phyloP scores from a whole-genome alignment of 2,888 invertebrate species.

The Melinopterus prodromus region DNA sequence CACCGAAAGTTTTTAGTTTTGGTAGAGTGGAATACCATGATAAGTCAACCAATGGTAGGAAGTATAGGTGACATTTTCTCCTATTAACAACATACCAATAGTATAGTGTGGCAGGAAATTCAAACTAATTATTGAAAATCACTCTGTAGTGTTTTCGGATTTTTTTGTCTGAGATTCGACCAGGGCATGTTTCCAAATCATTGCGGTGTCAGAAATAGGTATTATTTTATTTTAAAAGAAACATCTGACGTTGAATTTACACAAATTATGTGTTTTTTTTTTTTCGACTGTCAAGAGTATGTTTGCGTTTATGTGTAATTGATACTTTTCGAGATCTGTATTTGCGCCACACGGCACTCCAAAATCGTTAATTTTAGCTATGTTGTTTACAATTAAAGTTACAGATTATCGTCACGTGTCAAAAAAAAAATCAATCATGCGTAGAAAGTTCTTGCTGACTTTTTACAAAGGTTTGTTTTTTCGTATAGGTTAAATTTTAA shows the following conservation, averaged over 20 bases:
- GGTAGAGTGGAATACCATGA: too few relatives aligned
- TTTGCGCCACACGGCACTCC: neutral
- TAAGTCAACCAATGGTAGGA: too few relatives aligned
- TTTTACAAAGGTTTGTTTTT: too few relatives aligned
- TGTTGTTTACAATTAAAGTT: too few relatives aligned
- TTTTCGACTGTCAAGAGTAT: neutral
- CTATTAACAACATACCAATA: too few relatives aligned
- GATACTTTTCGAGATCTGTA: neutral
- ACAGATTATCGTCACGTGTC: neutral
- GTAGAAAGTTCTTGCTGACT: too few relatives aligned
- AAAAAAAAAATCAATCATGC: neutral
- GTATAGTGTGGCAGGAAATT: too few relatives aligned
- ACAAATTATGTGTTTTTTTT: neutral
- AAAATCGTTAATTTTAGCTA: too few relatives aligned
- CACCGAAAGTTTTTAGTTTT: too few relatives aligned
- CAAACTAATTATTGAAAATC: too few relatives aligned
- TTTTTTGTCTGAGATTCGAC: neutral
- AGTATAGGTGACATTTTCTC: too few relatives aligned
- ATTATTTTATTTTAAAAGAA: neutral
- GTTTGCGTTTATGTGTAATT: neutral
- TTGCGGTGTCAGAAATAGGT: slow-evolving; percentile 19
- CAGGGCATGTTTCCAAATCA: slow-evolving; percentile 33
- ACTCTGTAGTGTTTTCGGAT: too few relatives aligned
- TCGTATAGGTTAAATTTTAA: neutral
- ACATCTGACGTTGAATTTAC: neutral